Base-by-base conservation (phyloP, 2,113 vertebrate species). In the Cynocephalus volans region DNA sequence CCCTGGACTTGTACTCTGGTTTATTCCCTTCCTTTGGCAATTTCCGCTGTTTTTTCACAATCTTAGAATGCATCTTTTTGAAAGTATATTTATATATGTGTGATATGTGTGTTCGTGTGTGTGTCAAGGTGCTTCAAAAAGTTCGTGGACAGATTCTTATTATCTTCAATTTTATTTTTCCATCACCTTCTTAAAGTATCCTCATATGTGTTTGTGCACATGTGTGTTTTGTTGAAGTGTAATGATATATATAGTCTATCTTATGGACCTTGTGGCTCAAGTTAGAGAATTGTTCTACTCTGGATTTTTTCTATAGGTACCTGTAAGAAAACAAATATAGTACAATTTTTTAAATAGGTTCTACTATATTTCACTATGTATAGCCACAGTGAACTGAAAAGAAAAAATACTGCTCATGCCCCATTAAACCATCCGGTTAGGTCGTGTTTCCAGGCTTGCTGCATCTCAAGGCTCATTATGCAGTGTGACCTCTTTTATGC, bases 281-380 rank as follows among this genome's bases (percentile, higher is more conserved):
- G 23, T 88, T 28, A 92, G 54, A 84, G 23, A 84, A 75, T 80
- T 85, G n/a, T 89, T 89, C 36, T 36, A 50, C 10, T 79, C 73
- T 73, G 36, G 18, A 8, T 3, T 81, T 84, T 86, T 80, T 56
- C n/a, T 80, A 21, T 65, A 93, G 11, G 10, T 28, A 48, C 7
- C 11, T 58, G 23, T n/a, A 88, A 69, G 41, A 67, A 87, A 90
- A 70, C 21, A 94, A 90, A 67, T 33, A 36, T 18, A 89, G 15
- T 31, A 19, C 14, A 65, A 11, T 12, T 65, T 95, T 85, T 80
- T 70, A 85, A 64, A 24, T 64, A 62, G 19, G 36, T 90, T 73
- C 70, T 75, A 45, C 64, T 73, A 0, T 28, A 54, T 90, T 70
- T 76, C 36, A 87, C 9, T 9, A 65, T 64, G 31, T 45, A 58